Conservation (phyloP, 2,888 invertebrate species). For the Azorinus chamasolen region DNA sequence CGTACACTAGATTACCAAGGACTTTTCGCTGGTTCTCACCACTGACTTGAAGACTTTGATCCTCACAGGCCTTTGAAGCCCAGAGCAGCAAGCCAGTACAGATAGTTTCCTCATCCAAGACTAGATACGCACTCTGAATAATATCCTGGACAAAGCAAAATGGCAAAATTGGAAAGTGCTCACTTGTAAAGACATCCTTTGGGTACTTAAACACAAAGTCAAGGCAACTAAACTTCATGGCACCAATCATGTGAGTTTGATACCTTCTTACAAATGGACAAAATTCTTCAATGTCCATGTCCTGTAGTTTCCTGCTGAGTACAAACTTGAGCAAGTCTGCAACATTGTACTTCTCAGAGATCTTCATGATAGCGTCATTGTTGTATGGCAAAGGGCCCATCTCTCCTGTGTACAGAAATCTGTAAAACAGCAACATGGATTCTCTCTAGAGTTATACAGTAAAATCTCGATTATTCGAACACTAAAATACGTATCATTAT, state of each 20-base stretch:
- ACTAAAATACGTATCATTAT: too few species aligned
- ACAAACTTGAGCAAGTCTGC: conserved; percentile 21
- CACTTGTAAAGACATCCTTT: conserved; percentile 31
- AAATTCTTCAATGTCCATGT: conserved; percentile 30
- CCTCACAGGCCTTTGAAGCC: conserved; percentile 46
- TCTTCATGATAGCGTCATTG: conserved; percentile 11
- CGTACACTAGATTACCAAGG: conserved; percentile 28
- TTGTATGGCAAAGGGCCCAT: conserved; percentile 12
- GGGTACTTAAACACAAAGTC: conserved; percentile 45
- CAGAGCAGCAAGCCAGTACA: conserved; percentile 43
- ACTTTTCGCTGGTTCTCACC: conserved; percentile 56
- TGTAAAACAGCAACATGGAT: conserved; percentile 12
- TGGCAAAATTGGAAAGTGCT: conserved; percentile 36
- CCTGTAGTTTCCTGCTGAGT: conserved; percentile 15
- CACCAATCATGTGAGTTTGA: conserved; percentile 25
- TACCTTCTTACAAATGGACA: conserved; percentile 41
- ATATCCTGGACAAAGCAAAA: conserved; percentile 36
- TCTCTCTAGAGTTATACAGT: too few species aligned
- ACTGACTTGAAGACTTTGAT: conserved; percentile 24
- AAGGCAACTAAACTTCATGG: conserved; percentile 41
- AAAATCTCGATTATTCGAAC: too few species aligned
- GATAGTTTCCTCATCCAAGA: conserved; percentile 46
- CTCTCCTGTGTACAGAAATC: conserved; percentile 48
- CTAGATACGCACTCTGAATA: conserved; percentile 42
- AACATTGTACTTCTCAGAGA: conserved; percentile 51